Evolutionary conservation across 2,888 invertebrate species (phyloP).

Genomic region (Ophraella communa): DNA sequence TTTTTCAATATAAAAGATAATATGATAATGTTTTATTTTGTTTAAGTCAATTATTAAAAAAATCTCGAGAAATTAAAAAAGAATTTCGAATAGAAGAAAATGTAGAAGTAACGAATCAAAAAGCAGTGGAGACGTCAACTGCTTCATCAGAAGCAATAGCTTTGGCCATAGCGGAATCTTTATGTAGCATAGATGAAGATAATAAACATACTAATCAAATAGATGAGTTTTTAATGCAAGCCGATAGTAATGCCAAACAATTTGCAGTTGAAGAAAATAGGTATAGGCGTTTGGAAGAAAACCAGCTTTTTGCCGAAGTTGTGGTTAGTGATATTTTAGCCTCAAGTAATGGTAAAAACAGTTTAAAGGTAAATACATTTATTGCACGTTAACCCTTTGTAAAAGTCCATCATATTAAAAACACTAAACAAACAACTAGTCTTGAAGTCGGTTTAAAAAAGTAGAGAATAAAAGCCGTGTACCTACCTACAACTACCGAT

Average conservation of each 20-base stretch:
- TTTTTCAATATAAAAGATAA: background rate
- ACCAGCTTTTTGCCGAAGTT: conserved; percentile 62
- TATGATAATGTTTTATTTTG: background rate
- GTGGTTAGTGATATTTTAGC: conserved; percentile 71
- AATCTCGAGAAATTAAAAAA: conserved; percentile 56
- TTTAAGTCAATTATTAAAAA: conserved; percentile 62
- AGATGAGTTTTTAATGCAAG: conserved; percentile 66
- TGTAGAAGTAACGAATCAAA: conserved; percentile 27
- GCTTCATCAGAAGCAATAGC: conserved; percentile 62
- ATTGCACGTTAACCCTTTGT: too few species aligned
- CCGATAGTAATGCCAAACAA: conserved; percentile 59
- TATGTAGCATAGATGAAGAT: conserved; percentile 81
- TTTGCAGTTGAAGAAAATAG: conserved; percentile 52
- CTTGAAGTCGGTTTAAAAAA: too few species aligned
- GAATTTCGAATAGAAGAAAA: conserved; percentile 41
- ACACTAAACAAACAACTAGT: too few species aligned
- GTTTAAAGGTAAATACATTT: conserved; percentile 58
- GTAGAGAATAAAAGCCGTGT: too few species aligned
- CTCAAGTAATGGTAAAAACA: conserved; percentile 66
- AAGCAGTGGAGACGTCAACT: conserved; percentile 44
- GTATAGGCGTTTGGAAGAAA: conserved; percentile 60
- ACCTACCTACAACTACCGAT: too few species aligned
- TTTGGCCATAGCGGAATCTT: conserved; percentile 76
- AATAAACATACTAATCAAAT: conserved; percentile 81
- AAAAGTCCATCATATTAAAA: too few species aligned